Evolutionary conservation across 2,797 vertebrate species (phyloP).

Genomic region (Molossus molossus): DNA sequence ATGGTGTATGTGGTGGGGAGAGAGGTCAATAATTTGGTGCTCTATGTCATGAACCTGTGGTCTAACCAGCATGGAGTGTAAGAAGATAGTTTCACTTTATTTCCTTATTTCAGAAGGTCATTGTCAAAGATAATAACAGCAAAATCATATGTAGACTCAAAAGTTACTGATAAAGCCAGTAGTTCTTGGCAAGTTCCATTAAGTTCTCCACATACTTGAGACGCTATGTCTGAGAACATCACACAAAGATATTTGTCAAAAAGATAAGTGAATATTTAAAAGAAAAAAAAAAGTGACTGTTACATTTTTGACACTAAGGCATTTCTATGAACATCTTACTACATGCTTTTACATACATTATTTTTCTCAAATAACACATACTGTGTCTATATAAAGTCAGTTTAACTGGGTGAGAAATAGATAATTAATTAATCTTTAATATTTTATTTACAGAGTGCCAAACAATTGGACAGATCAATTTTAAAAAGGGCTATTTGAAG

Average conservation of each 20-base stretch:
- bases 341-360: neutral
- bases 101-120: neutral
- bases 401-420: neutral
- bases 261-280: conserved; percentile 15
- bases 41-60: neutral
- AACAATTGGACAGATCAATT: neutral
- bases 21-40: neutral
- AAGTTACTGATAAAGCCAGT: neutral
- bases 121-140: neutral
- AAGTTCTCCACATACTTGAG: neutral
- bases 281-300: neutral
- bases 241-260: conserved; percentile 6
- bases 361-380: neutral
- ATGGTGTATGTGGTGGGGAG: neutral
- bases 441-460: neutral
- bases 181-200: neutral
- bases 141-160: conserved; percentile 17
- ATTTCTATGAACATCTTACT: neutral
- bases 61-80: neutral
- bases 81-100: neutral
- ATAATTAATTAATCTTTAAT: conserved; percentile 36
- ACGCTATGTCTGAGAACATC: neutral
- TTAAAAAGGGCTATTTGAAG: neutral
- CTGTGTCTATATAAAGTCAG: neutral
- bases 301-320: neutral